A percentile compares a stretch with the other conserved stretches of the same genome.
Evolutionary conservation across 64 coral and sea anemone genomes (phyloP).

Genomic region (Montipora foliosa): DNA sequence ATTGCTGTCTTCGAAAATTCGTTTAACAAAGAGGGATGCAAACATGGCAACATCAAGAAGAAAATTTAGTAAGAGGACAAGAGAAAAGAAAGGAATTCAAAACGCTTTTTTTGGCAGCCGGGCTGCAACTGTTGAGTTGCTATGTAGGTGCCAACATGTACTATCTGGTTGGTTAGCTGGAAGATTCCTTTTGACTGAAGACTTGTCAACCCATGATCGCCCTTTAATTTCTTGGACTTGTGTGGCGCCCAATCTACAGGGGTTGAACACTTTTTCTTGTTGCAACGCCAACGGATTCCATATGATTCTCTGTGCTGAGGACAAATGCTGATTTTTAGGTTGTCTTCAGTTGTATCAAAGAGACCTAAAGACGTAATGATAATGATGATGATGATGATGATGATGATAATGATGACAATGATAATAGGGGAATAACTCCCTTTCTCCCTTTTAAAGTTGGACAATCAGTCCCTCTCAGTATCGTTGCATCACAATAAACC

Average conservation of each 20-base stretch:
- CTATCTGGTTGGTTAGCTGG: conserved; percentile 40
- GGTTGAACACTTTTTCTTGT: conserved; percentile 37
- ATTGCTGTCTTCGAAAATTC: neutral
- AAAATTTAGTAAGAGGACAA: no score
- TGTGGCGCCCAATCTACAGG: conserved; percentile 16
- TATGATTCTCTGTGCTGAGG: conserved; percentile 46
- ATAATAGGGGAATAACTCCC: conserved; percentile 14
- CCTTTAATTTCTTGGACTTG: conserved; percentile 66
- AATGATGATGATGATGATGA: no score
- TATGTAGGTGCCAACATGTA: conserved; percentile 30
- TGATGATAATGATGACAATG: no score
- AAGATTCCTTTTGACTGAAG: conserved; percentile 55
- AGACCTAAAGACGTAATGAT: conserved; percentile 6
- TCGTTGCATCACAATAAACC: neutral
- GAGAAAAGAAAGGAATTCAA: no score
- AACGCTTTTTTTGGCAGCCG: no score
- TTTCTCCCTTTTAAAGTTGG: neutral
- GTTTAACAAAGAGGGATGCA: neutral
- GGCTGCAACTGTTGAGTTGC: no score
- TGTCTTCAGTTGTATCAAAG: conserved; percentile 26
- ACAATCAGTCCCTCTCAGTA: neutral
- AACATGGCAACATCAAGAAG: neutral
- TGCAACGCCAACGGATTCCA: conserved; percentile 53
- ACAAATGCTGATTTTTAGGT: conserved; percentile 49
- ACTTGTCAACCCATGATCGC: conserved; percentile 61